Conservation (phyloP, 2,113 vertebrate species). For the Lophius piscatorius region DNA sequence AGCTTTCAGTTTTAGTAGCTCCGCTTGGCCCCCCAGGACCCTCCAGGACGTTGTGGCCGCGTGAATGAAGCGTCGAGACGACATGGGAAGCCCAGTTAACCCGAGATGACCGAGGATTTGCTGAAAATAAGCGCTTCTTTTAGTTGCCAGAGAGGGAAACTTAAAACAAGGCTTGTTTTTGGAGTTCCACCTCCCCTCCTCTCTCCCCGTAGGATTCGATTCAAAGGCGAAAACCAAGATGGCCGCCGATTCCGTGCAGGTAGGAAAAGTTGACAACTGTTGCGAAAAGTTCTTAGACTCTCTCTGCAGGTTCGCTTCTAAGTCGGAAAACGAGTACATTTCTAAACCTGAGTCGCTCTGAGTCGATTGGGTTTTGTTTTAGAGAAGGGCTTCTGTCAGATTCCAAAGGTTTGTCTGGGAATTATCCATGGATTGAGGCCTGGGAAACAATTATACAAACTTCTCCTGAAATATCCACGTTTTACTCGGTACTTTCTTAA, state of each 20-base stretch:
- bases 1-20: constrained; percentile 53
- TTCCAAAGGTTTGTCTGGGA: constrained; percentile 59
- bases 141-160: constrained; percentile 68
- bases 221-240: constrained; percentile 85
- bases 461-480: constrained; percentile 35
- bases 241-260: constrained; percentile 86
- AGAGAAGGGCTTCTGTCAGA: constrained; percentile 4
- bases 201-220: constrained; percentile 80
- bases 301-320: neutral
- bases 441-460: constrained; percentile 75
- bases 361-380: neutral
- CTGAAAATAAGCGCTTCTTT: constrained; percentile 39
- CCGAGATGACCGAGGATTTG: constrained; percentile 65
- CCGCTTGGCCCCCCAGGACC: constrained; percentile 44
- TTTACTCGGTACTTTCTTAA: neutral
- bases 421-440: constrained; percentile 77
- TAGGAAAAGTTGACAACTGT: constrained; percentile 84
- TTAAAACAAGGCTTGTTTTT: constrained; percentile 69
- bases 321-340: constrained; percentile 3
- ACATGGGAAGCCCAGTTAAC: constrained; percentile 61
- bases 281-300: constrained; percentile 73
- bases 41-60: constrained; percentile 41
- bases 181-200: constrained; percentile 68
- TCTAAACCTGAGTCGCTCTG: neutral
- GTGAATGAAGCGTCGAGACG: constrained; percentile 43